These are phyloP conservation scores for Cryptomyrus ogoouensis DNA, from an alignment of 2,113 vertebrate genomes.

Conservation along the genomic window DNA sequence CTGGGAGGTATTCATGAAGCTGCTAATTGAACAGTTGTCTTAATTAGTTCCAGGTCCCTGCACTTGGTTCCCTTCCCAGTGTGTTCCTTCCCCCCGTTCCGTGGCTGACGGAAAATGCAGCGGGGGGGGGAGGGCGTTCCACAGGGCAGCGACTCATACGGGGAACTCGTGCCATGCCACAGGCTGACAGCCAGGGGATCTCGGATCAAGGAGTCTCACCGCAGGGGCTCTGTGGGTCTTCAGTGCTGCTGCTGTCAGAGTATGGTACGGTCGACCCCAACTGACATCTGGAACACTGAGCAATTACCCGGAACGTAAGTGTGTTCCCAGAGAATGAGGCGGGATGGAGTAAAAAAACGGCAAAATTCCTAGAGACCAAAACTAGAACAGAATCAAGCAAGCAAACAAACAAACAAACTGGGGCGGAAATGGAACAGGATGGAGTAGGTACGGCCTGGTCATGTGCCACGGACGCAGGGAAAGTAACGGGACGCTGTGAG, in stretches of 20 bases:
- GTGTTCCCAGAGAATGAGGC: background rate
- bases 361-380: conserved; percentile 19
- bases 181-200: background rate
- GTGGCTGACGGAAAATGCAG: background rate
- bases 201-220: background rate
- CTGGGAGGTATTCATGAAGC: conserved; percentile 65
- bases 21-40: conserved; percentile 73
- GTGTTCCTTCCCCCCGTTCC: conserved; percentile 24
- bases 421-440: background rate
- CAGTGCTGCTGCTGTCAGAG: background rate
- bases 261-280: background rate
- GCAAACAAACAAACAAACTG: background rate
- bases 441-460: conserved; percentile 50
- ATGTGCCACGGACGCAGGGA: conserved; percentile 64
- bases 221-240: background rate
- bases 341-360: background rate
- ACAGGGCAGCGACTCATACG: background rate
- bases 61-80: conserved; percentile 56
- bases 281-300: background rate
- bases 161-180: background rate
- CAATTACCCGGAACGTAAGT: background rate
- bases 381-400: background rate
- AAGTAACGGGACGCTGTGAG: conserved; percentile 63
- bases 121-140: background rate
- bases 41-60: conserved; percentile 61